Conservation (phyloP, 2,888 invertebrate genomes). For the Apamea monoglypha region DNA sequence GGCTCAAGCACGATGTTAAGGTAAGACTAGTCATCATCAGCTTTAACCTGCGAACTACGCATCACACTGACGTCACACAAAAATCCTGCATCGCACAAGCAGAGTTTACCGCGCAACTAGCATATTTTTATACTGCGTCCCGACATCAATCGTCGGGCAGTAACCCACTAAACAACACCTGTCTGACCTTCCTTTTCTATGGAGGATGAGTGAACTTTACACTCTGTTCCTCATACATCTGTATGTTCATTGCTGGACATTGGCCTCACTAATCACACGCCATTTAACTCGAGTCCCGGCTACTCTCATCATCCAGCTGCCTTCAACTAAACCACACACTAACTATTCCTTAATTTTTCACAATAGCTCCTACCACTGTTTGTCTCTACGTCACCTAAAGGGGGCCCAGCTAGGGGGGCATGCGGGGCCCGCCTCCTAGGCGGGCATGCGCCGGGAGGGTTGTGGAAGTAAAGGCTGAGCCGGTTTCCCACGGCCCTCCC, state of each 20-base stretch:
- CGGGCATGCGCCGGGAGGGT: no score
- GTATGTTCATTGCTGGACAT: neutral
- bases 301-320: neutral
- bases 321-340: no score
- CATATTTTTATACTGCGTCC: neutral
- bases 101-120: neutral
- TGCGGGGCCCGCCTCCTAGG: no score
- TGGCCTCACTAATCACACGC: neutral
- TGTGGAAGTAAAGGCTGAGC: no score
- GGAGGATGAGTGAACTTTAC: neutral
- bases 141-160: neutral
- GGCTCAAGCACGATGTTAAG: constrained; percentile 95
- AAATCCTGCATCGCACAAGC: neutral
- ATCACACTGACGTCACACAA: neutral
- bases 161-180: neutral
- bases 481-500: no score
- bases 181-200: neutral
- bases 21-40: constrained; percentile 37
- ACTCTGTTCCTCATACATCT: neutral
- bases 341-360: no score
- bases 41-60: neutral
- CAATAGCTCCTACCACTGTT: no score
- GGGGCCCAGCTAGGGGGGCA: no score
- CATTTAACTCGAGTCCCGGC: neutral
- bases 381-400: no score